Conservation (phyloP, 2,113 vertebrate species). For the Antechinus flavipes region DNA sequence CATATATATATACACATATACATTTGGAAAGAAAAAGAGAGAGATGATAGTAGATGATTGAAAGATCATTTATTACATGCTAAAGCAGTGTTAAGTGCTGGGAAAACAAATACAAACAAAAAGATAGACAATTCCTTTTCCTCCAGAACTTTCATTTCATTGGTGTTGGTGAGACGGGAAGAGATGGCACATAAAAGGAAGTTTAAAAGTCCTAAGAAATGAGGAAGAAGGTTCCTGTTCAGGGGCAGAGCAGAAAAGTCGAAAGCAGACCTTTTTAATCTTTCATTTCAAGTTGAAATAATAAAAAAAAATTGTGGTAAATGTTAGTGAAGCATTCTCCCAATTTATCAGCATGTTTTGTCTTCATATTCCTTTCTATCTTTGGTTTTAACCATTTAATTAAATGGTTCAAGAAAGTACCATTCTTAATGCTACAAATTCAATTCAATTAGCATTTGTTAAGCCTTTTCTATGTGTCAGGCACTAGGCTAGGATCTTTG, state of each 20-base stretch:
- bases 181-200: neutral
- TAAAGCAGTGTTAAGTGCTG: neutral
- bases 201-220: neutral
- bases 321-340: too few species aligned
- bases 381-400: too few species aligned
- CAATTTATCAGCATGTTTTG: too few species aligned
- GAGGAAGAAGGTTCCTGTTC: neutral
- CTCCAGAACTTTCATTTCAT: neutral
- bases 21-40: too few species aligned
- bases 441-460: neutral
- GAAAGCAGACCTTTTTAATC: neutral
- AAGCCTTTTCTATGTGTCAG: neutral
- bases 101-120: neutral
- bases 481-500: neutral
- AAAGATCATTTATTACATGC: neutral
- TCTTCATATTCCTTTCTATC: too few species aligned
- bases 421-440: neutral
- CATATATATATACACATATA: neutral
- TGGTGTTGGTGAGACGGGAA: too few species aligned
- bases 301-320: too few species aligned
- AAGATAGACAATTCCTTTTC: neutral
- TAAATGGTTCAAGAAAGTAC: neutral
- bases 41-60: neutral
- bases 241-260: neutral
- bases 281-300: too few species aligned